Evolutionary conservation across 2,888 invertebrate genomes (phyloP), one percentile per base, ranked within the genome.

Genomic region (Sturmia bella): DNA sequence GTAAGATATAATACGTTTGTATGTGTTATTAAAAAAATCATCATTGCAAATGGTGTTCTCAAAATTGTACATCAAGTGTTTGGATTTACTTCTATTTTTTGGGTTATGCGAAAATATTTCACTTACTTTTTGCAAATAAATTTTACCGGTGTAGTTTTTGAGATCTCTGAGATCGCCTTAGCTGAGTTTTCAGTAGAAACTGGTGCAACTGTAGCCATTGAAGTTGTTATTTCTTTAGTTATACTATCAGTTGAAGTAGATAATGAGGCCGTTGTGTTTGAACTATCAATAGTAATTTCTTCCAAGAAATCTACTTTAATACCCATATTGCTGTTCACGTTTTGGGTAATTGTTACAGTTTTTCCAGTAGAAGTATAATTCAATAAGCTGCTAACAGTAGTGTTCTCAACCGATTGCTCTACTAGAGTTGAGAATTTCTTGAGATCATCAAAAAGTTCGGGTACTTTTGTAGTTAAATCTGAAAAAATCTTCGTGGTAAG

Each of bases 41-140:
- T 0, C 15, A 15, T n/a, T n/a, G n/a, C n/a, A n/a, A n/a, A n/a
- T n/a, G n/a, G n/a, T n/a, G n/a, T n/a, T n/a, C n/a, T n/a, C n/a
- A n/a, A n/a, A 27, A 27, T 27, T 27, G 27, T 6, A 27, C 3
- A 27, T 27, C 27, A 27, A 27, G 3, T 27, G n/a, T 13, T 41
- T 41, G 4, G 43, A 13, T 43, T n/a, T 15, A n/a, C n/a, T 6
- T 43, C n/a, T n/a, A n/a, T 43, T 13, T n/a, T n/a, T 15, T 13
- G 5, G 1, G 1, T n/a, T 41, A 12, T 19, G 7, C 9, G 39
- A 24, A 48, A 32, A 0, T 27, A 13, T 2, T 37, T 12, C 11
- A 85, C 88, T 85, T 57, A 89, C 89, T 85, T 87, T 66, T 84
- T 84, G 52, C 89, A 89, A 3, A 88, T 83, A 77, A 89, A 89